phyloP scores from a whole-genome alignment of 2,797 vertebrate genomes.

The Ctenochaetus hawaiiensis region DNA sequence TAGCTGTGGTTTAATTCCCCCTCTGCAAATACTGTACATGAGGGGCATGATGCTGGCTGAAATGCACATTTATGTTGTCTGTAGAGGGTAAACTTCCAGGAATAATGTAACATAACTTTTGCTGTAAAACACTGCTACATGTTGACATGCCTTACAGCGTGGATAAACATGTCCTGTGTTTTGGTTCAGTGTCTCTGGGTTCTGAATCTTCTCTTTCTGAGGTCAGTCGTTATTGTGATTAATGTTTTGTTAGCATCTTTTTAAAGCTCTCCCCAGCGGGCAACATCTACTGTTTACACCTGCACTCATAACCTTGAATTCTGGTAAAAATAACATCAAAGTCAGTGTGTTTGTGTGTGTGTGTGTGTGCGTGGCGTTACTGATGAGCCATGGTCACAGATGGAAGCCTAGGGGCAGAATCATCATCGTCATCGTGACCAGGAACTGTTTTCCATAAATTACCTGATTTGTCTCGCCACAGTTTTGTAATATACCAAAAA shows the following conservation, averaged over 20 bases:
- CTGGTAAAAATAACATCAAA: constrained; percentile 43
- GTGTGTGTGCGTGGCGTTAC: constrained; percentile 9
- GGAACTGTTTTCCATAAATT: neutral
- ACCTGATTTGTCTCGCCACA: neutral
- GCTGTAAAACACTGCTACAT: neutral
- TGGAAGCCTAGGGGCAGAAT: constrained; percentile 48
- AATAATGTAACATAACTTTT: neutral
- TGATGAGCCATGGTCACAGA: constrained; percentile 61
- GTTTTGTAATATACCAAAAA: no score
- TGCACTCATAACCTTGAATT: constrained; percentile 58
- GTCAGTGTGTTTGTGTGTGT: neutral
- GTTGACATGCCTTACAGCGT: neutral
- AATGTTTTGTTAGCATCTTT: constrained; percentile 53
- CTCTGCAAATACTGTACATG: neutral
- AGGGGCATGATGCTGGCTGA: neutral
- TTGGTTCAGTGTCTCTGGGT: neutral
- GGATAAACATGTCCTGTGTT: neutral
- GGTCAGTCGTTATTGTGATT: constrained; percentile 14
- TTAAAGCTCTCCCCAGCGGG: constrained; percentile 36
- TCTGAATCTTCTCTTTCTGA: constrained; percentile 17
- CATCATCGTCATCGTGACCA: constrained; percentile 37
- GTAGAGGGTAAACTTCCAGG: neutral
- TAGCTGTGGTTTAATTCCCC: no score
- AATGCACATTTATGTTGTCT: constrained; percentile 3
- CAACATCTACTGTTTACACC: constrained; percentile 52